Evolutionary conservation across 2,797 vertebrate species (phyloP).

Genomic region (Numenius phaeopus): DNA sequence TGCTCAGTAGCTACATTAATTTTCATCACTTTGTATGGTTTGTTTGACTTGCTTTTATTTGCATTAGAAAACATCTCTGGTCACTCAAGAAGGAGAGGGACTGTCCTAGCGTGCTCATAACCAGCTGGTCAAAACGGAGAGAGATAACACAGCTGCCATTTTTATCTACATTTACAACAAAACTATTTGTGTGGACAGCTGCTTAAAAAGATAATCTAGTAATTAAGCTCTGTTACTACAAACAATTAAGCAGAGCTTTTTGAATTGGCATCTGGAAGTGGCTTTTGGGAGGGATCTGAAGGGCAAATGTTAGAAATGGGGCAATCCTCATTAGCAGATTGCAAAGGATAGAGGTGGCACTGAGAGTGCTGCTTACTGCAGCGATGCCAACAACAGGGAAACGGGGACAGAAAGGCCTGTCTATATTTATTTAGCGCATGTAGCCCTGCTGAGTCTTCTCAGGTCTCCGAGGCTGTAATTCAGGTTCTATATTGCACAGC

Average conservation of each 20-base stretch:
- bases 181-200: neutral
- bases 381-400: neutral
- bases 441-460: neutral
- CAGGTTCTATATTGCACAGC: neutral
- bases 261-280: neutral
- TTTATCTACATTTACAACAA: neutral
- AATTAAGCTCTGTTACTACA: slow-evolving; percentile 16
- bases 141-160: neutral
- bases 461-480: neutral
- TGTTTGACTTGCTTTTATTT: neutral
- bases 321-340: neutral
- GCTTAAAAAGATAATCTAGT: neutral
- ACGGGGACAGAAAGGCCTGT: neutral
- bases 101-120: neutral
- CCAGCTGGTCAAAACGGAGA: neutral
- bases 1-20: neutral
- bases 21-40: neutral
- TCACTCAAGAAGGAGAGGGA: neutral
- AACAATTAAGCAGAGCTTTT: neutral
- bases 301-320: neutral
- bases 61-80: neutral
- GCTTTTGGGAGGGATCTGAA: neutral
- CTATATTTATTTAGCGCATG: neutral
- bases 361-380: neutral
- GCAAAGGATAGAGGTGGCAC: neutral